Percentiles rank a stretch among this genome's conserved stretches.
These are phyloP conservation scores for Rostratula benghalensis DNA, from an alignment of 2,113 vertebrate species.

Conservation along the genomic window DNA sequence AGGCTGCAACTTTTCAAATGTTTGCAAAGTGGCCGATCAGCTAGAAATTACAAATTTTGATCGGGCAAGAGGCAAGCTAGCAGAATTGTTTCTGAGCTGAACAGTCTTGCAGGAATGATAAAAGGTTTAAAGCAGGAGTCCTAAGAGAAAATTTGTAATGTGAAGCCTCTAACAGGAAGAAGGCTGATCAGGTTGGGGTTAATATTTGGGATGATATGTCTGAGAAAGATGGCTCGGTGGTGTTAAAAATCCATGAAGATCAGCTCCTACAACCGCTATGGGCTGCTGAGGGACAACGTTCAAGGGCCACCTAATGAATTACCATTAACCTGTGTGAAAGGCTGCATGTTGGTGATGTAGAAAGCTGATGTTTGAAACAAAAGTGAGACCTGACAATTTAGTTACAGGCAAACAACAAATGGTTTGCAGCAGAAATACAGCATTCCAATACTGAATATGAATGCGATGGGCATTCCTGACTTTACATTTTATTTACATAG, in stretches of 20 bases:
- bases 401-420: neutral
- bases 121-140: neutral
- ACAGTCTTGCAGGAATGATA: neutral
- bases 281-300: neutral
- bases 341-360: neutral
- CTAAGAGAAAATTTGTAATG: neutral
- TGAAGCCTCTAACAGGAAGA: neutral
- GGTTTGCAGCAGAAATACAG: neutral
- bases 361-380: neutral
- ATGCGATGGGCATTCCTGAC: fast-evolving
- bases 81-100: neutral
- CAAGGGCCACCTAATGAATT: neutral
- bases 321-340: neutral
- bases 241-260: neutral
- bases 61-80: neutral
- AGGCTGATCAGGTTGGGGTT: neutral
- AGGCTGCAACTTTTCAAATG: neutral
- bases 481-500: neutral
- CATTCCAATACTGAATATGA: neutral
- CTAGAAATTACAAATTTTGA: neutral
- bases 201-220: neutral
- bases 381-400: neutral
- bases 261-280: neutral
- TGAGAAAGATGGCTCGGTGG: neutral
- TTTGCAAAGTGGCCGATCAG: neutral